phyloP scores from a whole-genome alignment of 2,113 vertebrate species.

The Sebastes schlegelii region DNA sequence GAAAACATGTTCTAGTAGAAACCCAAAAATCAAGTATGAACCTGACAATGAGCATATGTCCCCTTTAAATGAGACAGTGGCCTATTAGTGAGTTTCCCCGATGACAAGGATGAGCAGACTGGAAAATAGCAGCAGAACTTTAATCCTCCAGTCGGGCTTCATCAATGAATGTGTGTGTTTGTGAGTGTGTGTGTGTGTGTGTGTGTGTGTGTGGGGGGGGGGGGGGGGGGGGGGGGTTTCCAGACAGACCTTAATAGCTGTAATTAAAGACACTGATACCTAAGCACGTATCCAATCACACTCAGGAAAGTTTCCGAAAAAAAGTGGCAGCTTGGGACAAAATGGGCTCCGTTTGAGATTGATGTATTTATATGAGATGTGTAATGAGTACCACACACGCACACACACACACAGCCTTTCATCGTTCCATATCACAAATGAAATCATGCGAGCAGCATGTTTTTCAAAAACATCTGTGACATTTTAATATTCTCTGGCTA shows the following conservation, averaged over 20 bases:
- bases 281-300: conserved; percentile 46
- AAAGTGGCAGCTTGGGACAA: neutral
- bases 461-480: conserved; percentile 30
- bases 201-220: conserved; percentile 21
- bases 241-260: neutral
- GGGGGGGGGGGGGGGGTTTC: conserved; percentile 8
- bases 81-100: neutral
- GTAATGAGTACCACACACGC: neutral
- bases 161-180: neutral
- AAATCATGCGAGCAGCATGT: conserved; percentile 14
- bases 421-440: conserved; percentile 7
- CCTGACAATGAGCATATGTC: no score
- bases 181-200: conserved; percentile 19
- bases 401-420: conserved; percentile 4
- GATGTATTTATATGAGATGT: neutral
- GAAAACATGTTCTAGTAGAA: no score
- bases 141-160: neutral
- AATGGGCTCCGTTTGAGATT: neutral
- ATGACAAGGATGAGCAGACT: neutral
- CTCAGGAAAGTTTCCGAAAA: neutral
- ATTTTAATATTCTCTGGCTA: conserved; percentile 4
- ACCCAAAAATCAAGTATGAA: no score
- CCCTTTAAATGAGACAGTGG: no score
- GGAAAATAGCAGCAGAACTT: no score
- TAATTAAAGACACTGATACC: conserved; percentile 32